These are phyloP conservation scores for Vidua chalybeata DNA, from an alignment of 2,113 vertebrate species.

Conservation along the genomic window DNA sequence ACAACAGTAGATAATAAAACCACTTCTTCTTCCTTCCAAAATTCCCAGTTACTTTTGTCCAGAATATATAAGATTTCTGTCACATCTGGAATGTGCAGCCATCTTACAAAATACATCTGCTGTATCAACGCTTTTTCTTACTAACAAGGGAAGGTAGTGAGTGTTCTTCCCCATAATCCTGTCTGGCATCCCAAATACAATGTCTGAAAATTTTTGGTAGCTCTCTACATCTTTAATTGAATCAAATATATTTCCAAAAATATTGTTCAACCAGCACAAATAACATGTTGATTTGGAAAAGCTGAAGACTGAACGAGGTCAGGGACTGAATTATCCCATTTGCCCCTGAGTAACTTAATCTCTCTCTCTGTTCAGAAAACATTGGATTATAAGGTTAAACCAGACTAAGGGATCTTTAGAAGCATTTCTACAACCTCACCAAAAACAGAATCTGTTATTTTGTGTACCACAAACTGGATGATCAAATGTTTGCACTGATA, in stretches of 20 bases:
- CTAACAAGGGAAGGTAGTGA: fast-evolving
- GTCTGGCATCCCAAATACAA: not conserved
- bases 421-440: slow-evolving; percentile 48
- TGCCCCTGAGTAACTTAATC: slow-evolving; percentile 67
- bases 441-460: slow-evolving; percentile 54
- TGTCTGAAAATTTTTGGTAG: not conserved
- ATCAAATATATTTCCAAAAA: slow-evolving; percentile 38
- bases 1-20: not conserved
- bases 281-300: slow-evolving; percentile 63
- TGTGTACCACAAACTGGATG: slow-evolving; percentile 10
- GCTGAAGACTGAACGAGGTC: slow-evolving; percentile 48
- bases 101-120: not conserved
- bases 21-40: not conserved
- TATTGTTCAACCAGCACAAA: slow-evolving; percentile 60
- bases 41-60: not conserved
- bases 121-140: not conserved
- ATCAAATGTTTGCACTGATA: slow-evolving; percentile 23
- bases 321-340: slow-evolving; percentile 69
- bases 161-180: not conserved
- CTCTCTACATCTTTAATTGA: slow-evolving; percentile 37
- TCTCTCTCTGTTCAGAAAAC: slow-evolving; percentile 67
- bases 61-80: not conserved
- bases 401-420: slow-evolving; percentile 60
- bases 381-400: slow-evolving; percentile 74
- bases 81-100: not conserved